Conservation (phyloP, 2,888 invertebrate species). For the Xestia rhomboidea region DNA sequence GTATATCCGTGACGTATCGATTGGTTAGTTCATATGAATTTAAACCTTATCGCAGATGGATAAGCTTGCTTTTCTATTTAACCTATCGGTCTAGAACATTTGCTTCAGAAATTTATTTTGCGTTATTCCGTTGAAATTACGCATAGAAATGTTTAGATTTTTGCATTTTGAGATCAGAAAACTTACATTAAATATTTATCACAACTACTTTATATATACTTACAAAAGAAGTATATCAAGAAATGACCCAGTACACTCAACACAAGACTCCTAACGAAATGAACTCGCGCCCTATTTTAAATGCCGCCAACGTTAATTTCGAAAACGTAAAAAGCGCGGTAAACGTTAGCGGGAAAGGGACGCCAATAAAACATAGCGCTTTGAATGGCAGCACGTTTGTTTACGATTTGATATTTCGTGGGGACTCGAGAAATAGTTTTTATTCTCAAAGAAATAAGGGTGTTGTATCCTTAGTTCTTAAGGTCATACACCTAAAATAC, state of each 20-base stretch:
- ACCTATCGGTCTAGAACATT: conserved; percentile 80
- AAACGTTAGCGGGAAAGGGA: conserved; percentile 88
- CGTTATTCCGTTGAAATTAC: conserved; percentile 76
- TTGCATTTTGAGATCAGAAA: conserved; percentile 64
- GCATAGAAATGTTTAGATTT: conserved; percentile 72
- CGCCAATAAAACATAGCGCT: conserved; percentile 89
- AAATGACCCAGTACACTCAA: conserved; percentile 85
- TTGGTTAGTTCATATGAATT: conserved; percentile 62
- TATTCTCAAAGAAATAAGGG: conserved; percentile 85
- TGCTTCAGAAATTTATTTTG: conserved; percentile 83
- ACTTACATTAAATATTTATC: conserved; percentile 74
- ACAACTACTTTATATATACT: conserved; percentile 72
- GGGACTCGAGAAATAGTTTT: conserved; percentile 86
- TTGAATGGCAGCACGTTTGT: conserved; percentile 87
- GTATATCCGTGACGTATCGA: conserved; percentile 87
- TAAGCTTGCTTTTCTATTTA: conserved; percentile 68
- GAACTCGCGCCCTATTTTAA: conserved; percentile 89
- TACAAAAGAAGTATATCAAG: conserved; percentile 89
- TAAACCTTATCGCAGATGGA: conserved; percentile 44
- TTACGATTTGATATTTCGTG: conserved; percentile 88
- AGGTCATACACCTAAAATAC: conserved; percentile 78
- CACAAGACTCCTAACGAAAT: conserved; percentile 86
- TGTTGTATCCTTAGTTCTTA: conserved; percentile 78
- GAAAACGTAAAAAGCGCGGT: conserved; percentile 89
- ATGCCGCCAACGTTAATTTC: conserved; percentile 89